A percentile compares a stretch with the other conserved stretches of the same genome.
These are phyloP conservation scores for Charina bottae DNA, from an alignment of 2,113 vertebrate species.

Conservation along the genomic window DNA sequence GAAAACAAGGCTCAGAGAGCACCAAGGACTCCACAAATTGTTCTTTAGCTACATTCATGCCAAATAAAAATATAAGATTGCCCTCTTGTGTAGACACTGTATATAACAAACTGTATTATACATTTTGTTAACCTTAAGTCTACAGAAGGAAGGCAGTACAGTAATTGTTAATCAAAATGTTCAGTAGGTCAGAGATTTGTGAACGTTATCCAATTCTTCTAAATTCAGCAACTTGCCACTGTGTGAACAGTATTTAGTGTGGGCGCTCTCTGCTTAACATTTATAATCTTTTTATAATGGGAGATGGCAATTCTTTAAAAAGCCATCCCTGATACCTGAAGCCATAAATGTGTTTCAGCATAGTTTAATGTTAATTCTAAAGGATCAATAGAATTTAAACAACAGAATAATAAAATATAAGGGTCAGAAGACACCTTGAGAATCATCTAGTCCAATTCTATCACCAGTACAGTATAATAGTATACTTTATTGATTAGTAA, in stretches of 20 bases:
- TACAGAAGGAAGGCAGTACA: constrained; percentile 5
- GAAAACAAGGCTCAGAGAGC: no score
- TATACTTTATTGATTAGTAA: no score
- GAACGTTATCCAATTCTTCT: background rate
- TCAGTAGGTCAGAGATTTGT: background rate
- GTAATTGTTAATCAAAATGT: background rate
- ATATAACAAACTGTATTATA: background rate
- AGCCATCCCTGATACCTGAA: background rate
- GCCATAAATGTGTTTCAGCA: background rate
- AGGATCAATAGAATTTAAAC: background rate
- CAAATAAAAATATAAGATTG: constrained; percentile 12
- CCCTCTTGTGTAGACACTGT: constrained; percentile 22
- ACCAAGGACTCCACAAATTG: no score
- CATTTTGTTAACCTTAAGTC: background rate
- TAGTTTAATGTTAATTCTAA: background rate
- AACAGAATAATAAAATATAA: background rate
- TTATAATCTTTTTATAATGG: background rate
- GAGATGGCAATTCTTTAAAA: background rate
- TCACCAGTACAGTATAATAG: background rate
- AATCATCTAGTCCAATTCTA: background rate
- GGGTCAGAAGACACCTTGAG: background rate
- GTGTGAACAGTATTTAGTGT: background rate
- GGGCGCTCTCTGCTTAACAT: background rate
- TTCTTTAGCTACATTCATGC: background rate
- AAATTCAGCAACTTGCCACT: background rate